Evolutionary conservation across 1,140 invertebrate species (phyloP).

Genomic region (Drosophila arizonae): DNA sequence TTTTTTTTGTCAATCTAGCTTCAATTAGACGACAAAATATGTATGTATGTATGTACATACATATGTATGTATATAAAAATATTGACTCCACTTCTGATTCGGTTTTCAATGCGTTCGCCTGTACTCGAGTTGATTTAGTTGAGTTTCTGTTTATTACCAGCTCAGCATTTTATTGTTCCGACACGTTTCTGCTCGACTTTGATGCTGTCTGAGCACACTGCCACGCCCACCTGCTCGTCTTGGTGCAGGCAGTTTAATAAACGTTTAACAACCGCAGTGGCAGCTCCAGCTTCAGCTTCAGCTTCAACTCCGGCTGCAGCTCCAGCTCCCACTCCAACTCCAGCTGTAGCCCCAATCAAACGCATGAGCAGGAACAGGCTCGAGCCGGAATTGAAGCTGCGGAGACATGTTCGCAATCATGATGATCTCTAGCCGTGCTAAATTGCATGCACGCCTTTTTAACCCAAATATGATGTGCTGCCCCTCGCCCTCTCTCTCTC

Average conservation of each 20-base stretch:
- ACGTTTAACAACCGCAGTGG: not conserved
- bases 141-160: conserved; percentile 1
- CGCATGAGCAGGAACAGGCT: conserved; percentile 48
- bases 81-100: no score
- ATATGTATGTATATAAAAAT: no score
- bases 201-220: conserved; percentile 8
- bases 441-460: conserved; percentile 76
- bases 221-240: conserved; percentile 43
- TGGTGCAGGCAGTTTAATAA: conserved; percentile 16
- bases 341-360: conserved; percentile 48
- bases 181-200: conserved; percentile 31
- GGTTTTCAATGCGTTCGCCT: no score
- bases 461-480: conserved; percentile 65
- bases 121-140: conserved; percentile 6
- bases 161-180: conserved; percentile 13
- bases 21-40: no score
- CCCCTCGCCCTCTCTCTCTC: not conserved
- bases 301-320: conserved; percentile 16
- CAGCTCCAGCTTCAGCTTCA: no score
- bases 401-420: conserved; percentile 38
- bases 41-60: no score
- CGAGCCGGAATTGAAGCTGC: conserved; percentile 1
- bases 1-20: no score
- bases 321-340: no score
- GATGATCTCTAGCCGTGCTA: conserved; percentile 50